Evolutionary conservation across 2,888 invertebrate genomes (phyloP).

Genomic region (Atethmia centrago): DNA sequence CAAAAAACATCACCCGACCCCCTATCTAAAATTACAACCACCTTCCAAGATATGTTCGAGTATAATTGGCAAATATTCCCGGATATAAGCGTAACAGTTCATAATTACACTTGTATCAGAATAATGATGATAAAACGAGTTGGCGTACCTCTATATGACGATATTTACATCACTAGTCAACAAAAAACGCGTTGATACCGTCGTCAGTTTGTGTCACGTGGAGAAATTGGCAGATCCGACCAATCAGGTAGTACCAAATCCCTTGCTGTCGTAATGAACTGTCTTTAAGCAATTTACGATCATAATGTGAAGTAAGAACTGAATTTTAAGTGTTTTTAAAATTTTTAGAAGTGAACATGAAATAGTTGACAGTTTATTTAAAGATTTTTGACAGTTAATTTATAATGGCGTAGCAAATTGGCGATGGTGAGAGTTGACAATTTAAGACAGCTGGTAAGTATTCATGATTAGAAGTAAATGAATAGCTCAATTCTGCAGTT

Average conservation of each 20-base stretch:
- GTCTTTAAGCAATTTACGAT: conserved; percentile 27
- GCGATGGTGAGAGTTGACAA: neutral
- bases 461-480: neutral
- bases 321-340: conserved; percentile 14
- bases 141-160: conserved; percentile 49
- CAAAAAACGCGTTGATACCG: conserved; percentile 24
- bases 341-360: neutral
- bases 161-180: conserved; percentile 53
- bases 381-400: conserved; percentile 27
- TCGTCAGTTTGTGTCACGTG: conserved; percentile 49
- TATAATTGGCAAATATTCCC: conserved; percentile 61
- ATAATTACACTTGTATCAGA: conserved; percentile 50
- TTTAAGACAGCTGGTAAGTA: neutral
- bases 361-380: conserved; percentile 24
- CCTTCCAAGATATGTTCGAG: neutral
- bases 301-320: conserved; percentile 1
- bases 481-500: neutral
- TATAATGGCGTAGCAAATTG: conserved; percentile 21
- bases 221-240: conserved; percentile 36
- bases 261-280: neutral
- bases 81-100: conserved; percentile 39
- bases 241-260: conserved; percentile 9
- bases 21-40: conserved; percentile 35
- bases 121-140: conserved; percentile 55
- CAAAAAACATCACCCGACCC: conserved; percentile 28